Percentiles rank a stretch among this genome's conserved stretches.
These are phyloP conservation scores for Pharmacophagus antenor DNA, from an alignment of 2,888 invertebrate genomes.

Conservation along the genomic window DNA sequence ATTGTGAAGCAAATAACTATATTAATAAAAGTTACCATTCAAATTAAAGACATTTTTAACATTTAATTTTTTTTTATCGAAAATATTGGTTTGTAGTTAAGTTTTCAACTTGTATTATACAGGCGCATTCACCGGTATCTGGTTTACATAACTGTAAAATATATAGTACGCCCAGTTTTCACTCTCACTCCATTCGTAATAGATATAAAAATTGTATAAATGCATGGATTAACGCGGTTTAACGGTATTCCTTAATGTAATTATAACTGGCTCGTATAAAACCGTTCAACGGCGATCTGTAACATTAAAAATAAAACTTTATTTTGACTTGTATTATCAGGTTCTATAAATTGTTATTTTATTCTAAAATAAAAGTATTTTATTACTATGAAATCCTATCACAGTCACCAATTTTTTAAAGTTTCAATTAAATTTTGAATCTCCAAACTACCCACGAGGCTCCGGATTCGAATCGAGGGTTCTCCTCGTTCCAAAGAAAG, in stretches of 20 bases:
- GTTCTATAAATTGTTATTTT: slow-evolving; percentile 17
- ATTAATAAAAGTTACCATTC: no score
- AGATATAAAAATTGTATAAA: background rate
- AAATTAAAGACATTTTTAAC: no score
- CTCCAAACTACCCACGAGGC: no score
- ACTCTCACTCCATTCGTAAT: background rate
- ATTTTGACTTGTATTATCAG: slow-evolving; percentile 10
- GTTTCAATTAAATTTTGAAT: no score
- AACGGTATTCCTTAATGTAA: background rate
- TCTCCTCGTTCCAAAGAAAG: no score
- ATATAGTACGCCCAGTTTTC: background rate
- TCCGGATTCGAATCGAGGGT: no score
- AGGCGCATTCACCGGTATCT: background rate
- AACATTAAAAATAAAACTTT: background rate
- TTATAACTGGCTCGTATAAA: background rate
- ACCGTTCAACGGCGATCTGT: slow-evolving; percentile 2
- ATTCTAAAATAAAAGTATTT: background rate
- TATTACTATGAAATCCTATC: slow-evolving; percentile 6
- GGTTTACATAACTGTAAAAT: background rate
- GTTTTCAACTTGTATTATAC: no score
- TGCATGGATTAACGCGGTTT: background rate
- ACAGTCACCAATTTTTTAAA: background rate
- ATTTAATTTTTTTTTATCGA: no score
- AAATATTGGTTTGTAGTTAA: no score
- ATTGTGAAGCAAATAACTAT: no score